Evolutionary conservation across 30 jellyfish, hydroid and myxozoan species (phyloP), one percentile per base, ranked within the genome.

Genomic region (Aurelia coerulea): DNA sequence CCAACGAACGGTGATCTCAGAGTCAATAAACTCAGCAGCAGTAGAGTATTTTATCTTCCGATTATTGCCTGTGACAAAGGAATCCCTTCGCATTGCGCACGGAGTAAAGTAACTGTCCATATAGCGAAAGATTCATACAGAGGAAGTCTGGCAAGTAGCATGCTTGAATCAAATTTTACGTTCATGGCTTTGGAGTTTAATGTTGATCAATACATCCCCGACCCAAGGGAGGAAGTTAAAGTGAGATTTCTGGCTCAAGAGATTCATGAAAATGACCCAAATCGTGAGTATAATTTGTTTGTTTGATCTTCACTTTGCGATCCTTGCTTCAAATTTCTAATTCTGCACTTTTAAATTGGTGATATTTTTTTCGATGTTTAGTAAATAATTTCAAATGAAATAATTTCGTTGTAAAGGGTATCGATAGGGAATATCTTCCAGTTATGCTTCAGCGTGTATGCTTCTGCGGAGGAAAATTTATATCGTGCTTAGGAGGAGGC

Each of bases 221-320:
- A 64, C 16, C 68, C 49, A 23, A 46, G 67, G 18, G 73, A 51
- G 16, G 68, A 23, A 23, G 53, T 70, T 2, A 51, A 34, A 29
- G 62, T 79, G 42, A 37, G 89, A n/a, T 79, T 79, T 75, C 50
- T 79, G 2, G 89, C 89, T 1, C 89, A 79, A 64, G 89, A 79
- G 35, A 70, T 65, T 29, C 89, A 79, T 49, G 2, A 18, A 3
- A 18, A 17, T 3, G 73, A 79, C 33, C 89, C 72, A 49, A 49
- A 63, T 41, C 67, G 89, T 79, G 52, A 79, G 89, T 79, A 7
- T 46, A 7, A 4, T 46, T n/a, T 3, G 16, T 49, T 9, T 63
- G 35, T 70, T 70, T 35, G 37, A 5, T 10, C 12, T 29, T 32
- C 11, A 29, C 4, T 11, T 14, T 15, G 63, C 2, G 11, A 33